phyloP scores from a whole-genome alignment of 1,140 invertebrate species.

The Trinorchestia longiramus region DNA sequence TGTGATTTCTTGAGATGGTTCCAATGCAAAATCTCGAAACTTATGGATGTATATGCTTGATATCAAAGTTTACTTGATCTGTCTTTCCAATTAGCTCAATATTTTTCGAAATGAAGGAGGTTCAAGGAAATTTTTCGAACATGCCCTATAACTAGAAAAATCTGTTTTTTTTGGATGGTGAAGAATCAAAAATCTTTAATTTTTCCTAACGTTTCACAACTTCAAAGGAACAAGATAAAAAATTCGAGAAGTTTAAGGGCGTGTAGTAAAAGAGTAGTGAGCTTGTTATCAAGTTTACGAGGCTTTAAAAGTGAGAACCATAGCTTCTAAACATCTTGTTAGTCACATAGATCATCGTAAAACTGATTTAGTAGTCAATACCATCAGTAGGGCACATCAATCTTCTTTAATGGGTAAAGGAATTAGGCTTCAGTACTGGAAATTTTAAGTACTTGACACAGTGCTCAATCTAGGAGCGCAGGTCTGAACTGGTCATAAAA shows the following conservation, averaged over 20 bases:
- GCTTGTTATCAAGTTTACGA: constrained; percentile 39
- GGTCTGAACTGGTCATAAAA: not conserved
- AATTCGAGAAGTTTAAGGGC: not conserved
- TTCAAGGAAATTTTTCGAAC: not conserved
- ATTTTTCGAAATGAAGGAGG: not conserved
- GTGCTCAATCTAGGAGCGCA: not conserved
- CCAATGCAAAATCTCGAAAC: not conserved
- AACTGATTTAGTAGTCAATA: constrained; percentile 24
- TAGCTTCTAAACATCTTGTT: constrained; percentile 18
- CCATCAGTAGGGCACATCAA: constrained; percentile 3
- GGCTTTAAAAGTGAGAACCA: constrained; percentile 12
- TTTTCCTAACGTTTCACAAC: not conserved
- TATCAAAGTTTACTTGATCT: no score
- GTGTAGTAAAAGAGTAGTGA: not conserved
- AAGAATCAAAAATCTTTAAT: not conserved
- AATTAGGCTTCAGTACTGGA: not conserved
- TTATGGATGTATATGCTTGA: not conserved
- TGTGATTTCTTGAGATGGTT: not conserved
- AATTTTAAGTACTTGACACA: not conserved
- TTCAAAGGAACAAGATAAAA: not conserved
- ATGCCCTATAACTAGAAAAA: not conserved
- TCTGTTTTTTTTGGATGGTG: not conserved
- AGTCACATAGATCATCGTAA: constrained; percentile 35
- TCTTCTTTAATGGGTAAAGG: not conserved
- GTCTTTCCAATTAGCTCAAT: not conserved